Conservation (phyloP, 2,113 vertebrate genomes). For the Gobius niger region DNA sequence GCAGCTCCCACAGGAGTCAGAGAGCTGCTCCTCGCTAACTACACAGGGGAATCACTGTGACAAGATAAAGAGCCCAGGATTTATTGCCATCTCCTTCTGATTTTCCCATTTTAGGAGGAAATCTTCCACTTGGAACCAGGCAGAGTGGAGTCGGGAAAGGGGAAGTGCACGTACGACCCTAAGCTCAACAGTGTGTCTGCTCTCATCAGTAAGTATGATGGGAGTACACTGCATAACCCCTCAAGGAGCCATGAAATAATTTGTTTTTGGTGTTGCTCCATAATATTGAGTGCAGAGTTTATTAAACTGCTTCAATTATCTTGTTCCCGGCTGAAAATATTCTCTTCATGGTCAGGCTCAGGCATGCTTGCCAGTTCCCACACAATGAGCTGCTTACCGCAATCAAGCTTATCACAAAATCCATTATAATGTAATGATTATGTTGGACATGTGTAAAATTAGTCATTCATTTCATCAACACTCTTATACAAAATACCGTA, state of each 20-base stretch:
- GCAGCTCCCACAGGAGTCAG: constrained; percentile 53
- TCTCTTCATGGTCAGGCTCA: constrained; percentile 16
- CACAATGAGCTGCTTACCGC: constrained; percentile 23
- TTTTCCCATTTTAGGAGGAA: constrained; percentile 85
- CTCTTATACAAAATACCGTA: background rate
- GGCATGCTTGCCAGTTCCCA: constrained; percentile 32
- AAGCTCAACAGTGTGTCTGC: constrained; percentile 96
- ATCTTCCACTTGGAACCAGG: constrained; percentile 95
- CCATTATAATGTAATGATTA: constrained; percentile 25
- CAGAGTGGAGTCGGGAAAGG: constrained; percentile 95
- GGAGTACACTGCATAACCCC: background rate
- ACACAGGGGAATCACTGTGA: constrained; percentile 58
- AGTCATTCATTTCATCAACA: background rate
- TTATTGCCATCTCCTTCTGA: constrained; percentile 61
- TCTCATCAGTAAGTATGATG: constrained; percentile 91
- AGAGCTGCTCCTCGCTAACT: constrained; percentile 49
- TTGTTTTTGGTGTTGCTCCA: background rate
- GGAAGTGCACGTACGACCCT: constrained; percentile 97
- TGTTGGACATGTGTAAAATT: background rate
- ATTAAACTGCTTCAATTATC: constrained; percentile 12
- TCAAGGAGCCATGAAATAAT: background rate
- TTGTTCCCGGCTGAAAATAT: constrained; percentile 19
- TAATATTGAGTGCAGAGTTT: background rate
- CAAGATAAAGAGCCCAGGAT: constrained; percentile 66
- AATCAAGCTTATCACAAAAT: constrained; percentile 41